phyloP scores from a whole-genome alignment of 1,140 invertebrate species.

The Eueides isabella region DNA sequence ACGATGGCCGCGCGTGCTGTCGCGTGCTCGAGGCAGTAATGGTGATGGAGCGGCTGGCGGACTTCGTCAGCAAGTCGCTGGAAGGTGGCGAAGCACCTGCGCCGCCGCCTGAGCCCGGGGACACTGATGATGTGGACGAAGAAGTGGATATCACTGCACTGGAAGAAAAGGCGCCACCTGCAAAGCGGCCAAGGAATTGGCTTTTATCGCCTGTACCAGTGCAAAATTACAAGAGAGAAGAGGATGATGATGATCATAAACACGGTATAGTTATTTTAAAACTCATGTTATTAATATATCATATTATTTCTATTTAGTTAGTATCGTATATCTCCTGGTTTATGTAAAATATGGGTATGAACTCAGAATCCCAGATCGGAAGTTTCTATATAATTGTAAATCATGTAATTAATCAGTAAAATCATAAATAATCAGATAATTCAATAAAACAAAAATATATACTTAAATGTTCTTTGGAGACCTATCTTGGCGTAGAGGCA shows the following conservation, averaged over 20 bases:
- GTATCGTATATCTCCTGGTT: background rate
- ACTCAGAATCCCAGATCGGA: background rate
- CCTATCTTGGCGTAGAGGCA: no score
- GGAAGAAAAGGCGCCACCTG: constrained; percentile 65
- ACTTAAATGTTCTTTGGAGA: no score
- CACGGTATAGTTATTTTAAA: constrained; percentile 49
- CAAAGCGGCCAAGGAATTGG: constrained; percentile 72
- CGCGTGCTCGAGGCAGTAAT: constrained; percentile 72
- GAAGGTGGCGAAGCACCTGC: constrained; percentile 74
- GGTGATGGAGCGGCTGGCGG: constrained; percentile 80
- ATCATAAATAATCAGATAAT: background rate
- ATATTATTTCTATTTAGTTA: background rate
- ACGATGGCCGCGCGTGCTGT: constrained; percentile 64
- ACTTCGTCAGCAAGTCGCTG: constrained; percentile 78
- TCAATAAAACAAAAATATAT: background rate
- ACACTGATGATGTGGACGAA: constrained; percentile 63
- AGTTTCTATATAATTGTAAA: background rate
- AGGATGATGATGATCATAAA: constrained; percentile 72
- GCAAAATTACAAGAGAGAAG: constrained; percentile 64
- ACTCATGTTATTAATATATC: background rate
- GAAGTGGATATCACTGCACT: constrained; percentile 75
- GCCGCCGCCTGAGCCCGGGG: constrained; percentile 68
- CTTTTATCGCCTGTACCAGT: constrained; percentile 66
- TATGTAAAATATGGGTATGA: background rate
- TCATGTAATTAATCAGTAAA: background rate